Conservation (phyloP, 92 coral and sea anemone genomes). For the Blastomussa wellsi region DNA sequence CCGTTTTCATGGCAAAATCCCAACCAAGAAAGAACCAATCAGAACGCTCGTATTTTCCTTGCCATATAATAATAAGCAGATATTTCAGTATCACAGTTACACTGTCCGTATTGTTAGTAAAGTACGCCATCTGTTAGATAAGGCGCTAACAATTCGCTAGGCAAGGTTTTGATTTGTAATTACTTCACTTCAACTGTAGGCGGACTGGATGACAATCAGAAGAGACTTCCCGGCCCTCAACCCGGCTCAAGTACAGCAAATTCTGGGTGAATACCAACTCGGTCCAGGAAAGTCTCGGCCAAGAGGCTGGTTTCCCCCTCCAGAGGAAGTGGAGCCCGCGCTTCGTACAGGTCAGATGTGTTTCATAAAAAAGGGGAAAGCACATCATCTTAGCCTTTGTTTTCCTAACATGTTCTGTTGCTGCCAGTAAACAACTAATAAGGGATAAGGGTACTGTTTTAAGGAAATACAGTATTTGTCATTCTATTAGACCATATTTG, state of each 20-base stretch:
- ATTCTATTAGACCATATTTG: no score
- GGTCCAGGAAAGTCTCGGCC: constrained; percentile 97
- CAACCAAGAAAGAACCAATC: no score
- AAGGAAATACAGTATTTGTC: no score
- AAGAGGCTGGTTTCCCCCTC: constrained; percentile 98
- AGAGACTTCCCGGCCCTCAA: constrained; percentile 96
- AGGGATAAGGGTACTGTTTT: neutral
- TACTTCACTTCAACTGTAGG: constrained; percentile 40
- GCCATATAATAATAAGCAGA: no score
- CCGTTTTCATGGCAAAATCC: no score
- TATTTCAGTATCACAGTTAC: no score
- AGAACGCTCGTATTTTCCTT: no score
- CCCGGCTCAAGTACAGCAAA: constrained; percentile 98
- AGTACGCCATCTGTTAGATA: no score
- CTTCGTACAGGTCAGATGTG: constrained; percentile 75
- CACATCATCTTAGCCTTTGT: neutral
- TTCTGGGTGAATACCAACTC: constrained; percentile 95
- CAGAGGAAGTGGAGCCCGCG: constrained; percentile 98
- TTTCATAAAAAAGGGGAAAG: neutral
- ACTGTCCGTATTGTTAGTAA: no score
- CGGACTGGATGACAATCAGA: constrained; percentile 91
- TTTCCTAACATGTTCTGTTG: neutral
- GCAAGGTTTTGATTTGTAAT: neutral
- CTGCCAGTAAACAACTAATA: neutral
- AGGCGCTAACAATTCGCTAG: neutral